A percentile compares a stretch with the other conserved stretches of the same genome.
Conservation (phyloP, 1,140 invertebrate species). For the Eufriesea mexicana region DNA sequence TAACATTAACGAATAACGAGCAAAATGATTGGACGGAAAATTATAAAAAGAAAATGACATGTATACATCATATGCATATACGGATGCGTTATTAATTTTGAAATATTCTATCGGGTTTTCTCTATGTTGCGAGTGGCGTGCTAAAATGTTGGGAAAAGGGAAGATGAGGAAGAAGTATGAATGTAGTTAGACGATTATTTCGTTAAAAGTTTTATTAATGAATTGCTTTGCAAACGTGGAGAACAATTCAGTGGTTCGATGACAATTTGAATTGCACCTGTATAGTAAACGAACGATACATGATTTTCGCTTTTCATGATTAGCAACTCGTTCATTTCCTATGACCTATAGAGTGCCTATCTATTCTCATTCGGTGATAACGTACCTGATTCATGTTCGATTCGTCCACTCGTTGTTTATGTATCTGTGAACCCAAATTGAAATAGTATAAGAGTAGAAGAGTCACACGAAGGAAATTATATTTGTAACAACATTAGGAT, state of each 20-base stretch:
- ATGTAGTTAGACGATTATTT: too few species aligned
- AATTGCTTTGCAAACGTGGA: background rate
- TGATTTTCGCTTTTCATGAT: constrained; percentile 27
- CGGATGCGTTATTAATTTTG: too few species aligned
- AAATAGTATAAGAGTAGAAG: background rate
- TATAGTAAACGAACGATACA: constrained; percentile 28
- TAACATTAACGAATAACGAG: background rate
- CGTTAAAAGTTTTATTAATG: too few species aligned
- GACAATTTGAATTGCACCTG: constrained; percentile 76
- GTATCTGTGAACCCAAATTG: too few species aligned
- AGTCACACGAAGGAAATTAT: too few species aligned
- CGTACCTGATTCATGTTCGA: too few species aligned
- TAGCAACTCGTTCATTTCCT: background rate
- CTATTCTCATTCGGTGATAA: background rate
- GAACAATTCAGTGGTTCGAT: background rate
- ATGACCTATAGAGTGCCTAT: background rate
- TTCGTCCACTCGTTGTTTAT: background rate
- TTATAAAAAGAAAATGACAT: too few species aligned
- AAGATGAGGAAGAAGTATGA: too few species aligned
- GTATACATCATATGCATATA: too few species aligned
- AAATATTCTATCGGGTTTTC: too few species aligned
- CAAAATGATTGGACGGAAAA: background rate
- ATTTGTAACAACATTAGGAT: background rate
- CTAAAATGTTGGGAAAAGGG: too few species aligned
- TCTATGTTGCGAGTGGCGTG: too few species aligned